Conservation (phyloP, 2,888 invertebrate species). For the Stegana nigrithorax region DNA sequence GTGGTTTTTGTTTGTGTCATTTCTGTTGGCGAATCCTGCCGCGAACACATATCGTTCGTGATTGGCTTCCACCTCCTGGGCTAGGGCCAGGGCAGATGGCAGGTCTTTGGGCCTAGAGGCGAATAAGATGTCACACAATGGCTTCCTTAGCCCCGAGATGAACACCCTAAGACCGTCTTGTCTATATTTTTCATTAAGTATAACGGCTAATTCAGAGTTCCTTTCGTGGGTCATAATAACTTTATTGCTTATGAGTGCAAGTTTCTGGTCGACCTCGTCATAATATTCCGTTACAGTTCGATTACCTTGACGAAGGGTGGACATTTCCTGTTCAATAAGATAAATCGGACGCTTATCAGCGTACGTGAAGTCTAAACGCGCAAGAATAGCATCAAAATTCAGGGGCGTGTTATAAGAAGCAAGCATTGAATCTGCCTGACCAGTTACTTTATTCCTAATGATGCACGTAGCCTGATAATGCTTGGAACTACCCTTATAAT, state of each 20-base stretch:
- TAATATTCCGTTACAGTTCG: not conserved
- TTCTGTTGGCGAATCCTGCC: not conserved
- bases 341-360: slow-evolving; percentile 10
- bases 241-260: too few species aligned
- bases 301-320: not conserved
- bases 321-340: slow-evolving; percentile 5
- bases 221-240: not conserved
- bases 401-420: slow-evolving; percentile 6
- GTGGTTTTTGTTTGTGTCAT: too few species aligned
- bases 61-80: not conserved
- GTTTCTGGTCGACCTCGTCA: not conserved
- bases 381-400: slow-evolving; percentile 12
- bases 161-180: not conserved
- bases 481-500: slow-evolving; percentile 8
- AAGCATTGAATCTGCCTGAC: not conserved
- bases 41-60: not conserved
- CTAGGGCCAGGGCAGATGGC: not conserved
- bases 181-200: not conserved
- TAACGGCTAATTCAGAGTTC: not conserved
- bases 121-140: not conserved
- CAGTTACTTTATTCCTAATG: slow-evolving; percentile 12
- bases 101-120: not conserved
- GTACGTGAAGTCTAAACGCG: slow-evolving; percentile 17
- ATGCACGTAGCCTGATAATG: slow-evolving; percentile 5
- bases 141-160: not conserved